Conservation (phyloP, 92 coral and sea anemone genomes). For the Palythoa grandiflora region DNA sequence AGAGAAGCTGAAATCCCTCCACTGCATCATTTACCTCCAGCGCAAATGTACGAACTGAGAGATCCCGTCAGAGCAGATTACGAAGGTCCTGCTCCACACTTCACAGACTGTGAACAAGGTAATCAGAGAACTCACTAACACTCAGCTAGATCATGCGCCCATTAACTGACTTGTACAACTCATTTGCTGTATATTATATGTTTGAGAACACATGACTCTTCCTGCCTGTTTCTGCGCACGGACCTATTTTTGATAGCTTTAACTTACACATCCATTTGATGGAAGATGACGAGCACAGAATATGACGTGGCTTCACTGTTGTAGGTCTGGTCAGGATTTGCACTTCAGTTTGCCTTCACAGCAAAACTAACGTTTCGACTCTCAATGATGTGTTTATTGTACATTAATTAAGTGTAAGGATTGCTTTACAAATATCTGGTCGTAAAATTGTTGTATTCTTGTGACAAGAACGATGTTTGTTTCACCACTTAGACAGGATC, state of each 20-base stretch:
- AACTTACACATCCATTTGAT: slow-evolving; percentile 46
- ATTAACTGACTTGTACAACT: slow-evolving; percentile 60
- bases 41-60: slow-evolving; percentile 62
- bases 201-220: slow-evolving; percentile 65
- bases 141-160: slow-evolving; percentile 23
- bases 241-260: slow-evolving; percentile 50
- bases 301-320: background rate
- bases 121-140: slow-evolving; percentile 39
- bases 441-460: background rate
- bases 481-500: background rate
- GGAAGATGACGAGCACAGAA: background rate
- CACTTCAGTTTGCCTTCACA: slow-evolving; percentile 11
- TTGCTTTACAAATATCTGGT: background rate
- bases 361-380: background rate
- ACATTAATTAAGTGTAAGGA: slow-evolving; percentile 10
- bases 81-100: slow-evolving; percentile 58
- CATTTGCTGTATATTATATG: slow-evolving; percentile 76
- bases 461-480: background rate
- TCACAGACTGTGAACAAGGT: slow-evolving; percentile 91
- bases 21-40: slow-evolving; percentile 84
- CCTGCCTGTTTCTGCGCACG: slow-evolving; percentile 43
- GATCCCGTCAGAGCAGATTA: slow-evolving; percentile 52
- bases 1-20: slow-evolving; percentile 78
- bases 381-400: slow-evolving; percentile 23
- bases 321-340: slow-evolving; percentile 3